These are phyloP conservation scores for Drosophila siamana DNA, from an alignment of 2,888 invertebrate species.

Conservation along the genomic window DNA sequence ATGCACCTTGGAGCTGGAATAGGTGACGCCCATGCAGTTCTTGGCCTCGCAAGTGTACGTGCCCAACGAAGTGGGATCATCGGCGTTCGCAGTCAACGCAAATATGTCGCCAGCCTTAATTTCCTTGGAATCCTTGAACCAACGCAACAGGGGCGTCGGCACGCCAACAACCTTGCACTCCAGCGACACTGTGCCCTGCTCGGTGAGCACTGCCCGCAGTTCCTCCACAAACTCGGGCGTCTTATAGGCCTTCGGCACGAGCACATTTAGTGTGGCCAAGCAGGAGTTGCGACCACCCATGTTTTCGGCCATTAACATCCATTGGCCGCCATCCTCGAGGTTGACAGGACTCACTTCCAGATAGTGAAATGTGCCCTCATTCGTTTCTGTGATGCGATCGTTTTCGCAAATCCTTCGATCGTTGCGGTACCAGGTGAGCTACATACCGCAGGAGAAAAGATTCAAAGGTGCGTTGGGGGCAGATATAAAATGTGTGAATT, in stretches of 20 bases:
- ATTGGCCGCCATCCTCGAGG: slow-evolving; percentile 93
- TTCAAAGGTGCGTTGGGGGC: too few relatives aligned
- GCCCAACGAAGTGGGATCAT: slow-evolving; percentile 94
- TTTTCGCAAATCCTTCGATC: slow-evolving; percentile 91
- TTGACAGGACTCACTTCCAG: slow-evolving; percentile 93
- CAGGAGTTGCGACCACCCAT: slow-evolving; percentile 91
- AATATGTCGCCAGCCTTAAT: slow-evolving; percentile 96
- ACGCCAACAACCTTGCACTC: slow-evolving; percentile 96
- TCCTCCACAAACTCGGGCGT: slow-evolving; percentile 94
- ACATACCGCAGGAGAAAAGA: not conserved
- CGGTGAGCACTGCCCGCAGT: slow-evolving; percentile 92
- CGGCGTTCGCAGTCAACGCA: slow-evolving; percentile 92
- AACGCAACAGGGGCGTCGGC: slow-evolving; percentile 91
- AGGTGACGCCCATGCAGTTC: slow-evolving; percentile 94
- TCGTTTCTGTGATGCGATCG: slow-evolving; percentile 91
- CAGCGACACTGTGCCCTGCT: slow-evolving; percentile 94
- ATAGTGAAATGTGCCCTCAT: slow-evolving; percentile 95
- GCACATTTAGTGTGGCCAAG: slow-evolving; percentile 91
- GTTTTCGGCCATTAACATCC: slow-evolving; percentile 94
- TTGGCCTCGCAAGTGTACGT: slow-evolving; percentile 95
- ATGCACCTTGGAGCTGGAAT: slow-evolving; percentile 93
- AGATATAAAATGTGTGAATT: too few relatives aligned
- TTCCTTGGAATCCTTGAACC: slow-evolving; percentile 94
- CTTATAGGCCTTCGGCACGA: slow-evolving; percentile 95
- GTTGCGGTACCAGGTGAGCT: slow-evolving; percentile 96